A percentile compares a stretch with the other conserved stretches of the same genome.
Conservation (phyloP, 2,888 invertebrate species). For the Brachypterus glaber region DNA sequence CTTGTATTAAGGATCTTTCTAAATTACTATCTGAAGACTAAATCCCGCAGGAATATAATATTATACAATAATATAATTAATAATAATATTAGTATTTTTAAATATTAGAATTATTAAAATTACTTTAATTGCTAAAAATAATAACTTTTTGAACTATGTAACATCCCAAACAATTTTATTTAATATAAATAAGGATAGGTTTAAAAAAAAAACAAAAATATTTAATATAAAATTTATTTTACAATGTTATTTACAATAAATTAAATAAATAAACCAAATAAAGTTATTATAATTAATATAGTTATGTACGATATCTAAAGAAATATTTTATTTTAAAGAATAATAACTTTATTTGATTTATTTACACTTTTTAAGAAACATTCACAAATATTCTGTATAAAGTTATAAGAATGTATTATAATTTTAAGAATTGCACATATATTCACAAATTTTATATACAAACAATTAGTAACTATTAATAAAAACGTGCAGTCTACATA, state of each 20-base stretch:
- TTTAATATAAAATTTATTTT: slow-evolving; percentile 1
- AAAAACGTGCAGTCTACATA: slow-evolving; percentile 12
- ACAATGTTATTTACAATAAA: slow-evolving; percentile 2
- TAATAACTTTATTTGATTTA: slow-evolving; percentile 2
- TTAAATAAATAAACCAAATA: slow-evolving; percentile 2
- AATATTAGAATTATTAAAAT: too few relatives aligned
- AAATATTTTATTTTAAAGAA: too few relatives aligned
- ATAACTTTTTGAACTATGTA: too few relatives aligned
- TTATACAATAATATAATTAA: too few relatives aligned
- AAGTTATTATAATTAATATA: too few relatives aligned
- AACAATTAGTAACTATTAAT: slow-evolving; percentile 7
- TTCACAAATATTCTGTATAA: slow-evolving; percentile 10
- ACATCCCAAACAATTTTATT: slow-evolving; percentile 7
- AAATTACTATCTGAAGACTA: too few relatives aligned
- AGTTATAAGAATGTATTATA: slow-evolving; percentile 10
- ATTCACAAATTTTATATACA: slow-evolving; percentile 14
- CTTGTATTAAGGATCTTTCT: too few relatives aligned
- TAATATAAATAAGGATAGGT: slow-evolving; percentile 2
- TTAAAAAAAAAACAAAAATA: not conserved
- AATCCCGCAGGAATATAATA: too few relatives aligned
- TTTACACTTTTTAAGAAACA: slow-evolving; percentile 7
- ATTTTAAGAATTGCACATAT: slow-evolving; percentile 14
- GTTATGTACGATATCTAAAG: too few relatives aligned
- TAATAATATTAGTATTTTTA: too few relatives aligned
- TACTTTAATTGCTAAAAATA: too few relatives aligned